Evolutionary conservation across 2,113 vertebrate genomes (phyloP).

Genomic region (Smithornis capensis): DNA sequence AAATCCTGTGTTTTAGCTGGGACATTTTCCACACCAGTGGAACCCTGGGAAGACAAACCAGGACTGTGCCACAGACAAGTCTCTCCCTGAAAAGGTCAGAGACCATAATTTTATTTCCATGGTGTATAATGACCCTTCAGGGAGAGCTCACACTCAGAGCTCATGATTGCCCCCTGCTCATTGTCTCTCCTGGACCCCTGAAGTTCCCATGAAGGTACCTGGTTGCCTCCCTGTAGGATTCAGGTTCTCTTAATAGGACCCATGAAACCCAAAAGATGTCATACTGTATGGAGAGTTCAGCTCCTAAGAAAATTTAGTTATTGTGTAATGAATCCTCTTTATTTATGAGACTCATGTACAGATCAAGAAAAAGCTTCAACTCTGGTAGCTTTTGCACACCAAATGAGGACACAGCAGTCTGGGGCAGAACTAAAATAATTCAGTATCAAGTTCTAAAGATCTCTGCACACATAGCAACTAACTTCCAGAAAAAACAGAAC

Average conservation of each 20-base stretch:
- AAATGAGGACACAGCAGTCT: background rate
- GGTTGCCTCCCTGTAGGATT: background rate
- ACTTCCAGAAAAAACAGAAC: background rate
- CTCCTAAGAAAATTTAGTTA: background rate
- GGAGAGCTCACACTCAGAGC: background rate
- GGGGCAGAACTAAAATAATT: background rate
- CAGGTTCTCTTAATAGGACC: background rate
- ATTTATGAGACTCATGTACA: background rate
- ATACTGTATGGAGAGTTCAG: background rate
- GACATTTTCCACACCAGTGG: background rate
- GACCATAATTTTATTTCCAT: background rate
- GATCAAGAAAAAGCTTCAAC: background rate
- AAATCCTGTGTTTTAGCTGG: background rate
- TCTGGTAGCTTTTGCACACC: background rate
- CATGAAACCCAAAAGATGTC: background rate
- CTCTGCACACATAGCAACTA: background rate
- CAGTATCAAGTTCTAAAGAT: background rate
- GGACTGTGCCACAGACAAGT: background rate
- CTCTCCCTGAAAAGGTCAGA: background rate
- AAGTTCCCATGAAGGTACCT: background rate
- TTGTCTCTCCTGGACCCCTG: background rate
- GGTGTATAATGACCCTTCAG: background rate
- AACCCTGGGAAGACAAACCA: background rate
- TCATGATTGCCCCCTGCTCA: background rate
- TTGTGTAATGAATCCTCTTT: background rate